Percentiles rank a stretch among this genome's conserved stretches.
phyloP scores from a whole-genome alignment of 2,888 invertebrate species.

The Anagyrus pseudococci region DNA sequence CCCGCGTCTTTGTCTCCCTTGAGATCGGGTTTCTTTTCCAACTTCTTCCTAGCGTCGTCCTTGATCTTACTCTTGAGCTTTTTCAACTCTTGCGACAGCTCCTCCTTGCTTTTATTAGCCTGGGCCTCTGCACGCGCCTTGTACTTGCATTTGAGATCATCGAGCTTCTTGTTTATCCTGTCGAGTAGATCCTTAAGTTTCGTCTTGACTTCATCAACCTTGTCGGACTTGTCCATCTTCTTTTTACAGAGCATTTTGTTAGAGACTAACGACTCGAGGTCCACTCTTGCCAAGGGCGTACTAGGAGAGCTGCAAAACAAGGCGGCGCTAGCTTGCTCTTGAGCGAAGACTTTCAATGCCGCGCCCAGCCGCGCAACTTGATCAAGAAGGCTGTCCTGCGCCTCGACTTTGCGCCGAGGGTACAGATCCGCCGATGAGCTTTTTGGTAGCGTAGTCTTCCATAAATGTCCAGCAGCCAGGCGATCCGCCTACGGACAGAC shows the following conservation, averaged over 20 bases:
- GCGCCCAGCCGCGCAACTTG: background rate
- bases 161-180: background rate
- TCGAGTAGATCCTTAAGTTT: background rate
- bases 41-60: background rate
- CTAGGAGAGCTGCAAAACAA: background rate
- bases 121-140: background rate
- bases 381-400: no score
- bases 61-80: background rate
- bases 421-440: no score
- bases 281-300: no score
- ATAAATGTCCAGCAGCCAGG: conserved; percentile 11
- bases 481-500: conserved; percentile 51
- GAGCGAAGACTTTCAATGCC: background rate
- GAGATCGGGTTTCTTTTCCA: background rate
- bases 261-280: no score
- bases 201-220: background rate
- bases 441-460: no score
- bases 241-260: no score
- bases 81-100: background rate
- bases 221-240: background rate
- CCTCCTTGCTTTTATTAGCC: background rate
- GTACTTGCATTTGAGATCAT: background rate
- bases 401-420: no score
- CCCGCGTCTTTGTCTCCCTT: background rate
- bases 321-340: background rate